These are phyloP conservation scores for Hydropsyche betteni DNA, from an alignment of 2,888 invertebrate genomes.

Conservation along the genomic window DNA sequence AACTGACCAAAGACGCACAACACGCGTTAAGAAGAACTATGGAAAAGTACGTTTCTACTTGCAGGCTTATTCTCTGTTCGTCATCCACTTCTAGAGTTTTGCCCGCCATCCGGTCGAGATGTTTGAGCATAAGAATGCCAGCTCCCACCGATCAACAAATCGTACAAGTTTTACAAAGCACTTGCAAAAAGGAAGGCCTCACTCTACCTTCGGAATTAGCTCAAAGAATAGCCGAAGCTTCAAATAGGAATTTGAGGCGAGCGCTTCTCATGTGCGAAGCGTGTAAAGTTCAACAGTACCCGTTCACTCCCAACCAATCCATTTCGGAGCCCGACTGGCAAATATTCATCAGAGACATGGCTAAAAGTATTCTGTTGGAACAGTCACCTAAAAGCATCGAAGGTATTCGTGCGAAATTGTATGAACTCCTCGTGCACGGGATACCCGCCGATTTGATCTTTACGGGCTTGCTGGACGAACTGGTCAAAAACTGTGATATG, in stretches of 20 bases:
- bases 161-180: conserved; percentile 69
- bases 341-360: conserved; percentile 85
- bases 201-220: conserved; percentile 80
- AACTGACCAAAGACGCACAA: conserved; percentile 95
- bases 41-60: conserved; percentile 98
- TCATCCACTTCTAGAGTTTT: conserved; percentile 95
- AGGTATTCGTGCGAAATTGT: conserved; percentile 86
- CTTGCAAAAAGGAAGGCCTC: conserved; percentile 85
- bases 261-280: conserved; percentile 95
- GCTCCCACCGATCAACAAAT: conserved; percentile 87
- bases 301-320: conserved; percentile 80
- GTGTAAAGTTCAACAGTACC: conserved; percentile 91
- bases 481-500: conserved; percentile 90
- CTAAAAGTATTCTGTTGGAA: conserved; percentile 83
- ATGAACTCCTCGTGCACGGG: conserved; percentile 93
- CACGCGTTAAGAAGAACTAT: conserved; percentile 97
- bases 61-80: conserved; percentile 91
- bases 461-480: conserved; percentile 82
- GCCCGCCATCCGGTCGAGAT: conserved; percentile 96
- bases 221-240: conserved; percentile 77
- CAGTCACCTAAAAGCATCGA: conserved; percentile 86
- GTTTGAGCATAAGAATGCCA: conserved; percentile 89
- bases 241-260: conserved; percentile 88
- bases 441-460: conserved; percentile 94
- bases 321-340: conserved; percentile 95